Percentiles rank a stretch among this genome's conserved stretches.
phyloP scores from a whole-genome alignment of 2,888 invertebrate species.

The Micropterix aruncella region DNA sequence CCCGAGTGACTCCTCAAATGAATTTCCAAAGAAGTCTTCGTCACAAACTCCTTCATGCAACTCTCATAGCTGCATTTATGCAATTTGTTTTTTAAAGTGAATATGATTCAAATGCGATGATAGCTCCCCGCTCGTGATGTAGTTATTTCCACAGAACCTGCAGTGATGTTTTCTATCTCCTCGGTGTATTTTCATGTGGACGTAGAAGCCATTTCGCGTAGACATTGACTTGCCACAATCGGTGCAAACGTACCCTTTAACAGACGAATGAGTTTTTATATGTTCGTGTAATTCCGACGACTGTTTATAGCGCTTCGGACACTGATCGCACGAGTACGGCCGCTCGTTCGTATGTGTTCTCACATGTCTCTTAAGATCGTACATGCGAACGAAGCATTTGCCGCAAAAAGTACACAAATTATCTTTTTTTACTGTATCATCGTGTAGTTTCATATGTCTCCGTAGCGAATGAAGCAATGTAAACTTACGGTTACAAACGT shows the following conservation, averaged over 20 bases:
- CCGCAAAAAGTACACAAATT: conserved; percentile 15
- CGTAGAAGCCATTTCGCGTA: conserved; percentile 14
- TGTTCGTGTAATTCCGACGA: conserved; percentile 14
- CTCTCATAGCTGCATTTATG: conserved; percentile 11
- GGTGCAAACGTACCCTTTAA: conserved; percentile 12
- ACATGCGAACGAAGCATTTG: conserved; percentile 13
- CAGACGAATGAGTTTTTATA: conserved; percentile 12
- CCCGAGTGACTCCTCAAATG: conserved; percentile 13
- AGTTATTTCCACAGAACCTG: conserved; percentile 12
- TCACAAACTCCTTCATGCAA: conserved; percentile 11
- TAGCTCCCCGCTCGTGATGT: conserved; percentile 13
- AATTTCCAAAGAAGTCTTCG: conserved; percentile 12
- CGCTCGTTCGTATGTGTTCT: conserved; percentile 17
- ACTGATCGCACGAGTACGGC: conserved; percentile 15
- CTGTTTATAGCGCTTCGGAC: conserved; percentile 16
- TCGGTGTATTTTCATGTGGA: conserved; percentile 14
- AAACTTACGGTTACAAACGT: conserved; percentile 24
- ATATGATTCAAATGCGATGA: conserved; percentile 13
- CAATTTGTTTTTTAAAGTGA: conserved; percentile 12
- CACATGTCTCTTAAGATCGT: conserved; percentile 16
- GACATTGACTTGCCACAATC: conserved; percentile 14
- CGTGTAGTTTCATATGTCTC: conserved; percentile 21
- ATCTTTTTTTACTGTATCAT: conserved; percentile 10
- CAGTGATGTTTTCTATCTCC: conserved; percentile 14
- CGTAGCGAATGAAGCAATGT: conserved; percentile 26